A percentile compares a stretch with the other conserved stretches of the same genome.
Conservation (phyloP, 2,888 invertebrate species). For the Troilus luridus region DNA sequence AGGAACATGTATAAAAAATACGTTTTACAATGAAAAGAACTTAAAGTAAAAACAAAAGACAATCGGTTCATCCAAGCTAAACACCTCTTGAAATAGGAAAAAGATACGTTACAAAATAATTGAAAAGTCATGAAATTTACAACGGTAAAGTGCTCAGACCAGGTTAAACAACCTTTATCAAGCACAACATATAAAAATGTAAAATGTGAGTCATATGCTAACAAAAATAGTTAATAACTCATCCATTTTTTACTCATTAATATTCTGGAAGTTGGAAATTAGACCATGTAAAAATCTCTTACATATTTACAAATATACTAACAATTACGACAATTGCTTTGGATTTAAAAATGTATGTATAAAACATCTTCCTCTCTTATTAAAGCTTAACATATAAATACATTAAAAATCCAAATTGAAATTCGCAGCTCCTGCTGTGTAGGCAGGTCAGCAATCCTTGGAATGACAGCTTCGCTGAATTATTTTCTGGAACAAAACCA, state of each 20-base stretch:
- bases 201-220: constrained; percentile 5
- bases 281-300: constrained; percentile 33
- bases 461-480: constrained; percentile 13
- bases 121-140: constrained; percentile 21
- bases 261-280: constrained; percentile 28
- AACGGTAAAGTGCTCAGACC: neutral
- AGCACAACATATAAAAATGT: constrained; percentile 49
- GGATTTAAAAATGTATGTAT: constrained; percentile 14
- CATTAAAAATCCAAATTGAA: constrained; percentile 3
- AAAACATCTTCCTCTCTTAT: neutral
- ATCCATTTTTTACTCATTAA: neutral
- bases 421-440: neutral
- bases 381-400: constrained; percentile 22
- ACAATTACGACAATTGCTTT: constrained; percentile 32
- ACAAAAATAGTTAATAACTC: neutral
- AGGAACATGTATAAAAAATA: constrained; percentile 45
- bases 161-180: neutral
- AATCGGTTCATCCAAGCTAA: neutral
- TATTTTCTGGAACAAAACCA: constrained; percentile 4
- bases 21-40: neutral
- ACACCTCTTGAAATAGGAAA: neutral
- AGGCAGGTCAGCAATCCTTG: constrained; percentile 23
- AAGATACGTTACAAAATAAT: neutral
- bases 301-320: constrained; percentile 35
- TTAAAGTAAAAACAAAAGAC: neutral